Evolutionary conservation across 2,888 invertebrate species (phyloP), one percentile per base, ranked within the genome.

Genomic region (Cryptocephalus moraei): DNA sequence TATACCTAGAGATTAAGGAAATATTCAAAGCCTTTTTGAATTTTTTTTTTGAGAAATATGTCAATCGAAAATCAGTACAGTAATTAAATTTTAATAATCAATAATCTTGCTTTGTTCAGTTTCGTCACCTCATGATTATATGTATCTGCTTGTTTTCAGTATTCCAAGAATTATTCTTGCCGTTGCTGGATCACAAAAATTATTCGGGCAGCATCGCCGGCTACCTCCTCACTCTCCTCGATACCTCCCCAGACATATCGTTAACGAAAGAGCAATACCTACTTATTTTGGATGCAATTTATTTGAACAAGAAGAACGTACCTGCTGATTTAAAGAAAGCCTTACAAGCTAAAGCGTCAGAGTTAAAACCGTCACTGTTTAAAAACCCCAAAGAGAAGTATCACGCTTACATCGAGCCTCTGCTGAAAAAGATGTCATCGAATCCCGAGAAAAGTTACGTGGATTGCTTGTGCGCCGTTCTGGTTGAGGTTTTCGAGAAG

Each of bases 121-220:
- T n/a, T n/a, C n/a, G n/a, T n/a, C n/a, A n/a, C n/a, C n/a, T n/a
- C n/a, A n/a, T n/a, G n/a, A n/a, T n/a, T n/a, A n/a, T n/a, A n/a
- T n/a, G n/a, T 22, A 22, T 22, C 22, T 22, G 22, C 22, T 22
- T 6, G 22, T 46, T 76, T 72, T 43, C 65, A 81, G 82, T 81
- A 10, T 88, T 87, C 82, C 80, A 83, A 68, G 84, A 86, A 51
- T 69, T 86, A 1, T 85, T 86, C 78, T 69, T 82, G 36, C 84
- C 86, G 0, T 70, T 85, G 61, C 71, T 86, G 40, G 85, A 86
- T 55, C 69, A 84, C 65, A 84, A 82, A 63, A 80, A 76, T 62
- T 87, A 85, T 58, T 75, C 81, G 1, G 79, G 76, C 54, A 84
- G 79, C 66, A 75, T 84, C 33, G 67, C 78, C 8, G 73, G 74